Evolutionary conservation across 2,113 vertebrate species (phyloP).

Genomic region (zebrafish (Danio rerio)): DNA sequence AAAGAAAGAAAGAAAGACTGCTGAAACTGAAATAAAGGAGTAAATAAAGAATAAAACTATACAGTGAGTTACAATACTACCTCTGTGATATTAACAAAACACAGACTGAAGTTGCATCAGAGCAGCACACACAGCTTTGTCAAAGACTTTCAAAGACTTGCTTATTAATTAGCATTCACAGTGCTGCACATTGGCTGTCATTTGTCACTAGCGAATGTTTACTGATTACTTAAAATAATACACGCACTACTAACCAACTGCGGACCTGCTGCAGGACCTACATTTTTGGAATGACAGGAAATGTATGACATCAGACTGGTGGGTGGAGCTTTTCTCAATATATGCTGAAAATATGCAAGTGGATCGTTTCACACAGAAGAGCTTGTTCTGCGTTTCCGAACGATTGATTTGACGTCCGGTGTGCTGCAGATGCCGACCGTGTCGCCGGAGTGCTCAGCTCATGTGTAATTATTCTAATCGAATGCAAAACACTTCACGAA

Average conservation of each 20-base stretch:
- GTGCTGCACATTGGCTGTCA: neutral
- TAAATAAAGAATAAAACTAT: no score
- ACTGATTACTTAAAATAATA: no score
- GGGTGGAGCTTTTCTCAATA: neutral
- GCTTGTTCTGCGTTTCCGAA: neutral
- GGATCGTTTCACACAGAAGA: constrained; percentile 1
- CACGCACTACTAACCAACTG: neutral
- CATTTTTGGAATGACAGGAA: neutral
- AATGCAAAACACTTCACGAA: constrained; percentile 18
- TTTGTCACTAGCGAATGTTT: neutral
- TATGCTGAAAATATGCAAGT: neutral
- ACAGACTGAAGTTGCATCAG: no score
- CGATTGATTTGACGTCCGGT: neutral
- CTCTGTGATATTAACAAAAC: no score
- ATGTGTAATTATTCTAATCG: constrained; percentile 25
- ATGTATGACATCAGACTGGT: neutral
- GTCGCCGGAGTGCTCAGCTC: neutral
- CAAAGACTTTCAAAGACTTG: no score
- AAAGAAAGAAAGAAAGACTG: no score
- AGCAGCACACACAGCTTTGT: no score
- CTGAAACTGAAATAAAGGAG: no score
- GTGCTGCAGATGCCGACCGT: neutral
- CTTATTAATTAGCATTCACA: no score
- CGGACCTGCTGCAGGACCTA: neutral
- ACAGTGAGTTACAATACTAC: no score